Evolutionary conservation across 2,888 invertebrate species (phyloP), one percentile per base, ranked within the genome.

Genomic region (Labia minor): DNA sequence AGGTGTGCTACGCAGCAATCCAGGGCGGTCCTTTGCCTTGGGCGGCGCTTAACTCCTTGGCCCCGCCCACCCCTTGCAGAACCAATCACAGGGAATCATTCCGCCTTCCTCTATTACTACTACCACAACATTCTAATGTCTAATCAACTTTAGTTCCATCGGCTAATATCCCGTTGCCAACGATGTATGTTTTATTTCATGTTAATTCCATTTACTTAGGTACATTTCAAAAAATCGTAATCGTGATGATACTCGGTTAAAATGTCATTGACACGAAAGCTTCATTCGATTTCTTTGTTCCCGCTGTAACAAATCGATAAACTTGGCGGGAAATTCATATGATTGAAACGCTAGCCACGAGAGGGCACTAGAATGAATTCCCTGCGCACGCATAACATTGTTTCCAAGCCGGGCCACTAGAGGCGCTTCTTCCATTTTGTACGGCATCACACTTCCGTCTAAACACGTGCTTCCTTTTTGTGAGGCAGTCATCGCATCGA

Each of bases 381-480:
- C n/a, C 49, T 49, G 49, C 49, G 49, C 49, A 49, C 49, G 49
- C 49, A n/a, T n/a, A n/a, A 49, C 16, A 16, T 49, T 49, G 49
- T 49, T 49, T 49, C 49, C n/a, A 49, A 4, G 49, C 49, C 49
- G 49, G 49, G 49, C 49, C 49, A 49, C 49, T 49, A 49, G 49
- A 16, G 49, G 49, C 49, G 49, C 49, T 16, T n/a, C 49, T 49
- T n/a, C 49, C 3, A 49, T 49, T 49, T 49, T 16, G 49, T 49
- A 49, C 49, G 49, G 49, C 49, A 49, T 49, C 49, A 16, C 49
- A 49, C 49, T 49, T 49, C 49, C 49, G 49, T 49, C 49, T 49
- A 49, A 49, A 49, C 49, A 49, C 49, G 49, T 49, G 49, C 49
- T 49, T 49, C 49, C 49, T 49, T 49, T 49, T 49, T 16, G 16